Base-by-base conservation (phyloP, 2,888 invertebrate genomes). In the Heliconius ethilla region DNA sequence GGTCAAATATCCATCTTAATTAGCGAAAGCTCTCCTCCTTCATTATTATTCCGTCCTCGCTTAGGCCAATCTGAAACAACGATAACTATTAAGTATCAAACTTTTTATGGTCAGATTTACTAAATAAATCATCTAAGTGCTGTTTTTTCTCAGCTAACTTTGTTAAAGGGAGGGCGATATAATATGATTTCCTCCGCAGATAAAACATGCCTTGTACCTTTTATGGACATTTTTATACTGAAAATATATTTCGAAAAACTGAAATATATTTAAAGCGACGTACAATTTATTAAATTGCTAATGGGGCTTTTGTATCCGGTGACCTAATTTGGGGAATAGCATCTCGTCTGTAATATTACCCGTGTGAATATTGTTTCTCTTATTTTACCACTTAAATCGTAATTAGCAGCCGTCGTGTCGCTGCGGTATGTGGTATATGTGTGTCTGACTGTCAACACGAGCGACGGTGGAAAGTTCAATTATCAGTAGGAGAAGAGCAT, bases 41-140 rank as follows among this genome's bases (percentile, higher is more conserved):
- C 81, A 81, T 82, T 79, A 70, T 83, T 79, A 82, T 79, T 79
- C 80, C 79, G 75, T 81, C 78, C 82, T 83, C 55, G 74, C 72
- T 76, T 69, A 69, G 74, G 78, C 82, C 70, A 80, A 82, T 82
- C 90, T 90, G 90, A 59, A 85, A 89, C 89, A 90, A 89, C 82
- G 70, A 75, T 78, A 81, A 82, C 78, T 84, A 82, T 85, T 86
- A 82, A 83, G 75, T 85, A 83, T 83, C 79, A 80, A 84, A 85
- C 78, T 84, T 84, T 81, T 80, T 74, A 73, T 76, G 82, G 83
- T 80, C 77, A 75, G 75, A 81, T 84, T 83, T 79, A 75, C 65
- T 18, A 25, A 55, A 25, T 63, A 69, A 75, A 40, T 10, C 18
- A 27, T 66, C 4, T 51, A 63, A 40, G 25, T 65, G 29, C 27